phyloP scores from a whole-genome alignment of 2,888 invertebrate species.

The Cephus pulcher region DNA sequence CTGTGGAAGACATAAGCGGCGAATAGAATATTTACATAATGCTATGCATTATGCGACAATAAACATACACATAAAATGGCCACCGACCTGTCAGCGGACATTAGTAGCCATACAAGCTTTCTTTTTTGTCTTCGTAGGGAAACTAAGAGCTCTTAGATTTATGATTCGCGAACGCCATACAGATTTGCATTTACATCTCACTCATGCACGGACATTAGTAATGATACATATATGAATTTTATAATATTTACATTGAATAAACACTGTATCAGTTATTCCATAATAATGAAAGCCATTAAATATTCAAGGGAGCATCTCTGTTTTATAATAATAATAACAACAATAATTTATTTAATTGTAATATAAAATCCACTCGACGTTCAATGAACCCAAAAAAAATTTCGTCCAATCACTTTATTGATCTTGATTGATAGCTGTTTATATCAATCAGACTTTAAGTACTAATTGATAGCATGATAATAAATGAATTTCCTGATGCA shows the following conservation, averaged over 20 bases:
- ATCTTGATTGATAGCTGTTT: neutral
- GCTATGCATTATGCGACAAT: slow-evolving; percentile 26
- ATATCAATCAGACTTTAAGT: neutral
- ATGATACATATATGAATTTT: neutral
- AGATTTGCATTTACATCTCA: neutral
- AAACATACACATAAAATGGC: neutral
- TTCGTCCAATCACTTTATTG: neutral
- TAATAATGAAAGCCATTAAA: neutral
- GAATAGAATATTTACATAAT: slow-evolving; percentile 41
- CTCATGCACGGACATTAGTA: neutral
- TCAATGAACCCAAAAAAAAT: neutral
- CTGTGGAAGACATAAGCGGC: slow-evolving; percentile 35
- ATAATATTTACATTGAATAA: neutral
- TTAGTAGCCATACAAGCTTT: neutral
- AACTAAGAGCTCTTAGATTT: neutral
- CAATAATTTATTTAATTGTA: neutral
- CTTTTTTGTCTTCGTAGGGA: neutral
- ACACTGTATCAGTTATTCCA: neutral
- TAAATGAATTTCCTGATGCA: neutral
- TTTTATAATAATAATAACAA: too few species aligned
- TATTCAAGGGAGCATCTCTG: too few species aligned
- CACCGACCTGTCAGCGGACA: neutral
- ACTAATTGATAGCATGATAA: neutral
- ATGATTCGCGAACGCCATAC: neutral
- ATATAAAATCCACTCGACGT: neutral